These are phyloP conservation scores for Lytechinus pictus DNA, from an alignment of 35 echinoderm and acorn worm species.

Conservation along the genomic window DNA sequence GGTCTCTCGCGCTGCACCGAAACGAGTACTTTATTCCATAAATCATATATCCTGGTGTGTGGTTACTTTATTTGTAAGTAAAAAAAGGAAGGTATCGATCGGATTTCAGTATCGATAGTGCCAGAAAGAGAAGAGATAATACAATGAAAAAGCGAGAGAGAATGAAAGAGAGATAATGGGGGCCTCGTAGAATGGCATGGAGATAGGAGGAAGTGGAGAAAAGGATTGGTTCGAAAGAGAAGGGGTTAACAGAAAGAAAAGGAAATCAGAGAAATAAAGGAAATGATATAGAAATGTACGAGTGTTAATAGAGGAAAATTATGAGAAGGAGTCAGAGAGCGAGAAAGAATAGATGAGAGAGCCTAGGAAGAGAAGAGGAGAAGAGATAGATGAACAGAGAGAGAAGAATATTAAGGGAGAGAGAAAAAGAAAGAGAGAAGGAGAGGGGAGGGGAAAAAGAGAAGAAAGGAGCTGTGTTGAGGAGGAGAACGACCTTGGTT, in stretches of 20 bases:
- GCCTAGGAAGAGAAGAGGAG: too few species aligned
- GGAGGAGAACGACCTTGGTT: background rate
- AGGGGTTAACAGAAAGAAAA: too few species aligned
- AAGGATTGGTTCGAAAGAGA: too few species aligned
- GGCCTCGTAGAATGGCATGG: too few species aligned
- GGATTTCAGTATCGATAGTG: background rate
- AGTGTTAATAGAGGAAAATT: too few species aligned
- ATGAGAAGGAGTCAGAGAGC: too few species aligned
- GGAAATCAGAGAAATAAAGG: too few species aligned
- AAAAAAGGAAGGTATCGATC: background rate
- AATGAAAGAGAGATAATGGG: too few species aligned
- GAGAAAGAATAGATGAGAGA: too few species aligned
- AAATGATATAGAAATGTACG: too few species aligned
- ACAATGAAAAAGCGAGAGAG: background rate
- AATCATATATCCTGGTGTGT: background rate
- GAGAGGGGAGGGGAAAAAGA: background rate
- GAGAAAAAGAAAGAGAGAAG: background rate
- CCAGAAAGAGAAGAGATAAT: background rate
- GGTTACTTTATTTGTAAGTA: background rate
- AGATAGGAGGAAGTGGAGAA: too few species aligned
- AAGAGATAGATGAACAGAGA: background rate
- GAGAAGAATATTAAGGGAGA: background rate
- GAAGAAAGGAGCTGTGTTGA: background rate
- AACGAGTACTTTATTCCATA: background rate
- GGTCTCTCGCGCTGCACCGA: background rate